Conservation (phyloP, 2,113 vertebrate species). For the Esox niger region DNA sequence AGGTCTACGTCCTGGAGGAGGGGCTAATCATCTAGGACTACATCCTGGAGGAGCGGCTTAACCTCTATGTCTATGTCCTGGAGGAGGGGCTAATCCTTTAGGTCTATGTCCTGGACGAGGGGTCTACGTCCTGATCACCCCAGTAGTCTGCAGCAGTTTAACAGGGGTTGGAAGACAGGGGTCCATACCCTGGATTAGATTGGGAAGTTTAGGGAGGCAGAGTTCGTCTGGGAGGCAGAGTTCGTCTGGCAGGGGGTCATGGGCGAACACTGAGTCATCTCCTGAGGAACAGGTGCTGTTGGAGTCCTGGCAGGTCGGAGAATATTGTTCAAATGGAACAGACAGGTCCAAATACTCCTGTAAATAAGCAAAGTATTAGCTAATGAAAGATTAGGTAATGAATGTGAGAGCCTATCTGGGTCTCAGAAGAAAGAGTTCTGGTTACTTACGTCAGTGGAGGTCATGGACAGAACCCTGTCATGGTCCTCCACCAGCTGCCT, state of each 20-base stretch:
- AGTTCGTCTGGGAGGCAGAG: slow-evolving; percentile 84
- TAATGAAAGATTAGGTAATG: neutral
- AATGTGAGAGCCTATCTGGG: too few species aligned
- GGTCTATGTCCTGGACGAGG: too few species aligned
- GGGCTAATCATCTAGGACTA: too few species aligned
- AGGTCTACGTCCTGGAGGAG: too few species aligned
- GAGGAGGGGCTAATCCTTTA: too few species aligned
- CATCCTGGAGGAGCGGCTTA: too few species aligned
- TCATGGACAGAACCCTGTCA: slow-evolving; percentile 89
- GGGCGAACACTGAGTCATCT: slow-evolving; percentile 94
- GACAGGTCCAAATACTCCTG: slow-evolving; percentile 95
- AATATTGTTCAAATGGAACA: slow-evolving; percentile 95
- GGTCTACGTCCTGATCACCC: slow-evolving; percentile 79
- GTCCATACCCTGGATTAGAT: too few species aligned
- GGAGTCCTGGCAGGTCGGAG: slow-evolving; percentile 88
- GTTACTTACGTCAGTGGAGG: slow-evolving; percentile 86
- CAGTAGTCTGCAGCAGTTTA: slow-evolving; percentile 57
- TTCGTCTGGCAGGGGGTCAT: slow-evolving; percentile 87
- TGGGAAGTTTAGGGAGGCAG: too few species aligned
- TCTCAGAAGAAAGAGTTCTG: neutral
- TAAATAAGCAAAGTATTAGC: neutral
- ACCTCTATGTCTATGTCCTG: too few species aligned
- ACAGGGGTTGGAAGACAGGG: too few species aligned
- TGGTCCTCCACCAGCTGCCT: slow-evolving; percentile 96
- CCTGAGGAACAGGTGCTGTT: slow-evolving; percentile 95